Conservation (phyloP, 2,888 invertebrate genomes). For the Hecatera dysodea region DNA sequence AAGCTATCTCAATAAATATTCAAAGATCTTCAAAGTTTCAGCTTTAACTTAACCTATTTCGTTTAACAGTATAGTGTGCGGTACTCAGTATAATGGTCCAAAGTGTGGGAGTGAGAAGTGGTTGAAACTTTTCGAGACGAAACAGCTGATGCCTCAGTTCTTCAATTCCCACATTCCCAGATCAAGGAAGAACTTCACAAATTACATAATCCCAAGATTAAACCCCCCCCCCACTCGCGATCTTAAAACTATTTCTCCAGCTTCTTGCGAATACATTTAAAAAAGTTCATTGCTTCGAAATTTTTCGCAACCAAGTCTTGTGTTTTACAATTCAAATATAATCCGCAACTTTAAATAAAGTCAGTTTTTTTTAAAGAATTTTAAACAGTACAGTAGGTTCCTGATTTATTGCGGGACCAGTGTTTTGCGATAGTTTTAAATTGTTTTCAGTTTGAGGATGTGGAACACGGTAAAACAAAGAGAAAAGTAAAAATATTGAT, state of each 20-base stretch:
- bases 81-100: not conserved
- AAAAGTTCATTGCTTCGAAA: constrained; percentile 55
- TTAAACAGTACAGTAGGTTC: constrained; percentile 41
- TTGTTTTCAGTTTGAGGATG: constrained; percentile 33
- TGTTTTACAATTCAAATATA: constrained; percentile 69
- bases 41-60: constrained; percentile 14
- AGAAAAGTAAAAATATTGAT: constrained; percentile 27
- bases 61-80: constrained; percentile 4
- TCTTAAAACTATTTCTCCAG: constrained; percentile 54
- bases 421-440: constrained; percentile 43
- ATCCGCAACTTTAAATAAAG: constrained; percentile 62
- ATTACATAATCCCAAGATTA: constrained; percentile 53
- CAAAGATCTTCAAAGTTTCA: constrained; percentile 5
- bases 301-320: constrained; percentile 40
- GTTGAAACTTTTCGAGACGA: constrained; percentile 15
- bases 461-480: constrained; percentile 17
- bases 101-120: constrained; percentile 3
- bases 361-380: constrained; percentile 50
- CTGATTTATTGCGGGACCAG: constrained; percentile 41
- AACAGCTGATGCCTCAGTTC: constrained; percentile 30
- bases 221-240: constrained; percentile 22
- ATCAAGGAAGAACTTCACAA: constrained; percentile 27
- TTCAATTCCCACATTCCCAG: constrained; percentile 35
- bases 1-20: constrained; percentile 11
- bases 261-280: constrained; percentile 46